Base-by-base conservation (phyloP, 92 coral and sea anemone species). In the Pocillopora grandis region DNA sequence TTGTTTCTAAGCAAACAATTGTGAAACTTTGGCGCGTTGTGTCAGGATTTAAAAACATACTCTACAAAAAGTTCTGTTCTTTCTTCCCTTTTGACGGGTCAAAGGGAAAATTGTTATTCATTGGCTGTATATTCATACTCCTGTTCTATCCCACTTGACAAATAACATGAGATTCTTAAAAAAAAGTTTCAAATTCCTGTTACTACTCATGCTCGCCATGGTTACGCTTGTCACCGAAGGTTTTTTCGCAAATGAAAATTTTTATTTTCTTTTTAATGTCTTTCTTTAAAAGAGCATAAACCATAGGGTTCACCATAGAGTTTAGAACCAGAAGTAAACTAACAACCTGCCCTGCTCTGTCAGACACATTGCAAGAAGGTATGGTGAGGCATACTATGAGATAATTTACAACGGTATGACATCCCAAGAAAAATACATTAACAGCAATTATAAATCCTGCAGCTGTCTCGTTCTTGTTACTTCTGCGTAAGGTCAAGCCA, bases 261-360 rank as follows among this genome's bases (percentile, higher is more conserved):
- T 64, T 66, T 15, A 79, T 1, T 79, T 79, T 63, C 10, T 15
- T 27, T 64, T 79, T 79, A 12, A 79, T 66, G 33, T 79, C 83
- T 17, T 17, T 71, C 74, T 79, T 79, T 15, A 79, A 15, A 49
- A 79, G 23, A 9, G 83, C 83, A 3, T 79, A 79, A n/a, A 79
- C 83, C 74, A 79, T 16, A 18, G 83, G 83, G 52, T 79, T 79
- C 64, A 64, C 75, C 16, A 74, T 64, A 9, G 83, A 79, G 48
- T 79, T 79, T 14, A 79, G 3, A 49, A 66, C 74, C 58, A 79
- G 16, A 3, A 79, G 9, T 15, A 52, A 79, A 52, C 9, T 66
- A 7, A 79, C 21, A 23, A 79, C 36, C 63, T 21, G 35, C 18
- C 27, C 23, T 9, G 59, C 3, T 55, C 21, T 14, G 27, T 65